Evolutionary conservation across 2,888 invertebrate species (phyloP), one percentile per base, ranked within the genome.

Genomic region (Caenorhabditis drosophilae): DNA sequence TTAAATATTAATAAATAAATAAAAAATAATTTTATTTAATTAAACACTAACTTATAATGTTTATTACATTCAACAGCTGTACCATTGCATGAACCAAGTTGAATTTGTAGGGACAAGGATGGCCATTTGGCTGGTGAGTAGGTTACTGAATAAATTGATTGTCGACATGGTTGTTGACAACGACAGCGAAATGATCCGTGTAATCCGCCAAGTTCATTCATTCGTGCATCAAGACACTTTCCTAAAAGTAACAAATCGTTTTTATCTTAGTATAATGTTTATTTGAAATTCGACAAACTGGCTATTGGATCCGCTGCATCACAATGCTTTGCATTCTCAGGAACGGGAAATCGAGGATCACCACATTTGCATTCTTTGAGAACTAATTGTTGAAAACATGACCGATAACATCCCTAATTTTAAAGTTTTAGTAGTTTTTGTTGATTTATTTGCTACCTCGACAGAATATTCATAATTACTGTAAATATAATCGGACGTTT

Each of bases 81-180:
- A 31, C 73, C 76, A 45, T 82, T 77, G 50, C 82, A 82, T 1
- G 74, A 69, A 36, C 82, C 82, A 4, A 82, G 47, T 52, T 79
- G 79, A 47, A 82, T 77, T 58, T 80, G 73, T 11, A 80, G 56
- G 4, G 78, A 78, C 15, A 70, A 54, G 22, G 76, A 76, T 2
- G 81, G 81, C 81, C 81, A 81, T 41, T 77, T 70, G 6, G 81
- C 80, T 18, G 80, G 79, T 2, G 81, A 82, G 41, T 79, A 82
- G 15, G 81, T 69, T 1, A 73, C 80, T 0, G 78, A 73, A 53
- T 80, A 81, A 2, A 73, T 73, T 2, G 77, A 73, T 56, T 82
- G 81, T 0, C 62, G 46, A 57, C 81, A 81, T 1, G 81, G 81
- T 64, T 81, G 81, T 44, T 75, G 78, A 41, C 81, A 81, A 58